Base-by-base conservation (phyloP, 2,888 invertebrate genomes). In the Synergus itoensis region DNA sequence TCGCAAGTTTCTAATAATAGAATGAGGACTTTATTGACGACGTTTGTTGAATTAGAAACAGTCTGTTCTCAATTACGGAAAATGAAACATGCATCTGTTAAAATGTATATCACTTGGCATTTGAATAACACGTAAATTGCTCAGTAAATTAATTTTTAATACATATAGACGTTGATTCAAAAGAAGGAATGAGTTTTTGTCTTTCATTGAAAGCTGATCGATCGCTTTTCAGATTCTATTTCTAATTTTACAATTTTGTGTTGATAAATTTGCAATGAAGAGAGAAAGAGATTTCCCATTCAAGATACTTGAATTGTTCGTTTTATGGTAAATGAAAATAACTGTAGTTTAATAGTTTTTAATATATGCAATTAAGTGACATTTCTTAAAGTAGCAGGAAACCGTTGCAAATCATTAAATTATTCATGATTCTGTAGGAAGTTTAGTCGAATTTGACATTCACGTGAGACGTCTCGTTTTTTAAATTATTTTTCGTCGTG, bases 11-110 rank as follows among this genome's bases (percentile, higher is more conserved):
- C 62, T 62, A 62, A 62, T 62, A 62, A 62, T 62, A 62, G 62
- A 28, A 62, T 62, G 28, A 62, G 18, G 5, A 62, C 62, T 62
- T 28, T 62, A 62, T 62, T 62, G 28, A 62, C 62, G 18, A 62
- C 12, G 62, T 21, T 21, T 62, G 62, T 62, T 28, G 21, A 62
- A 21, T 62, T 62, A 62, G 21, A 28, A 62, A 14, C 62, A 28
- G 21, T 4, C 21, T 62, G 62, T 14, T 62, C 62, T 18, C 62
- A 62, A 62, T 62, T 62, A 62, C 21, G 62, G 12, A 7, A 62
- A 62, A 28, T 62, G 21, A 62, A 62, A 28, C 62, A 28, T 21
- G 14, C 28, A 14, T 28, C 28, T 14, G 21, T 28, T 18, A 12
- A 62, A 28, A 62, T 28, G 11, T 36, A 36, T 18, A 62, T 62